Conservation (phyloP, 2,113 vertebrate species). For the Catharus bicknelli region DNA sequence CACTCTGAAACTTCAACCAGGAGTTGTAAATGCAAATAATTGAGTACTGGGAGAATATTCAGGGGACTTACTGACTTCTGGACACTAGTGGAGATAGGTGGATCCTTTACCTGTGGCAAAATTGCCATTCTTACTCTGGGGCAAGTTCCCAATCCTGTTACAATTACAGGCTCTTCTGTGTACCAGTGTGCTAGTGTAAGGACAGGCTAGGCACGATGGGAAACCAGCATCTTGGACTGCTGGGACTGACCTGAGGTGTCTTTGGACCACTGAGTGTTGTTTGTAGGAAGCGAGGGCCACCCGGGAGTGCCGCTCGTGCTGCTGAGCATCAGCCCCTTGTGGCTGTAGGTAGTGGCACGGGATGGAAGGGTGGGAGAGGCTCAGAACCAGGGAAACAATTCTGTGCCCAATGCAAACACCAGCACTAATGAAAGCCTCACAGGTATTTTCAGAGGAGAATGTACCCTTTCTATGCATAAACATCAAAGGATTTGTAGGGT, state of each 20-base stretch:
- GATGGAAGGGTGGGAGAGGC: background rate
- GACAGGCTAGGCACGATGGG: background rate
- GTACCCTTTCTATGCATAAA: slow-evolving; percentile 17
- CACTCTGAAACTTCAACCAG: background rate
- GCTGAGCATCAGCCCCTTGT: background rate
- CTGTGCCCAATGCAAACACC: background rate
- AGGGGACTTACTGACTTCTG: background rate
- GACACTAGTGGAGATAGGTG: background rate
- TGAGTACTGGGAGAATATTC: background rate
- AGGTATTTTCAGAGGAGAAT: slow-evolving; percentile 44
- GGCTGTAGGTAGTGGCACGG: fast-evolving
- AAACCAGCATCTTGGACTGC: background rate
- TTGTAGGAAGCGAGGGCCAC: background rate
- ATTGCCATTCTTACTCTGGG: background rate
- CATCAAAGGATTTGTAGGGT: slow-evolving; percentile 42
- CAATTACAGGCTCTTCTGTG: fast-evolving
- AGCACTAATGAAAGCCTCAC: background rate
- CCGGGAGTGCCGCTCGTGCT: fast-evolving
- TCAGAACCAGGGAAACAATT: background rate
- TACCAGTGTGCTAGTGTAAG: background rate
- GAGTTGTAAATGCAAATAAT: background rate
- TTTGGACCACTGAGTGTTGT: background rate
- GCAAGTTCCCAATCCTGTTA: background rate
- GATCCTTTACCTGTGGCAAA: background rate
- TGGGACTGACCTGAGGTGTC: background rate